Evolutionary conservation across 2,888 invertebrate species (phyloP), one percentile per base, ranked within the genome.

Genomic region (Mythimna albipuncta): DNA sequence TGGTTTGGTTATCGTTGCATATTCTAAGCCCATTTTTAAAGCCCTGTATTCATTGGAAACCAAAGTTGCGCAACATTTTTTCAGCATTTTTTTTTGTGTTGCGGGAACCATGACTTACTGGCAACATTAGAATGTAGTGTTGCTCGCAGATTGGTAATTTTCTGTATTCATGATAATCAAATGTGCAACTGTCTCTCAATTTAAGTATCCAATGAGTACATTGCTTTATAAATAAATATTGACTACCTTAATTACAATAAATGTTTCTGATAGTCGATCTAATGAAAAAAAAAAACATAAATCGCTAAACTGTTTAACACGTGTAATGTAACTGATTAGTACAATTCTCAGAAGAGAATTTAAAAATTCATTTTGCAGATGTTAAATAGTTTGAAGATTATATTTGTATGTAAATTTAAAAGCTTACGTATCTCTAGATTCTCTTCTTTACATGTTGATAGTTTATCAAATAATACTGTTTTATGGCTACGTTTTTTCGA

Each of bases 131-230:
- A 16, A 47, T 6, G 47, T 47, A 35, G 11, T 67, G 19, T 47
- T 47, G 32, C 11, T 44, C 2, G n/a, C 16, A 67, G 35, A 16
- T 47, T 7, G 21, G 0, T 2, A 2, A 59, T n/a, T 19, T n/a
- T 59, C 59, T 59, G 59, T 38, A 59, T 59, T 38, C 38, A 47
- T 19, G 19, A 19, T 35, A 19, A 64, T n/a, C 9, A 13, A 65
- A 52, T 2, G 64, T 11, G 6, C n/a, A 66, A 21, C 4, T 11
- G 35, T 26, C 21, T 26, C 11, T 13, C 10, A 19, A 50, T 9
- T 47, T 9, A 2, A 6, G 26, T 62, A 11, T 44, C 10, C 13
- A 64, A 47, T 63, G 2, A 6, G 63, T 2, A 16, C 10, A 10
- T 0, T 2, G 19, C 7, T 41, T 26, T 58, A 19, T 64, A 35